Percentiles rank a stretch among this genome's conserved stretches.
phyloP scores from a whole-genome alignment of 2,888 invertebrate species.

The Apocheima hispidaria region DNA sequence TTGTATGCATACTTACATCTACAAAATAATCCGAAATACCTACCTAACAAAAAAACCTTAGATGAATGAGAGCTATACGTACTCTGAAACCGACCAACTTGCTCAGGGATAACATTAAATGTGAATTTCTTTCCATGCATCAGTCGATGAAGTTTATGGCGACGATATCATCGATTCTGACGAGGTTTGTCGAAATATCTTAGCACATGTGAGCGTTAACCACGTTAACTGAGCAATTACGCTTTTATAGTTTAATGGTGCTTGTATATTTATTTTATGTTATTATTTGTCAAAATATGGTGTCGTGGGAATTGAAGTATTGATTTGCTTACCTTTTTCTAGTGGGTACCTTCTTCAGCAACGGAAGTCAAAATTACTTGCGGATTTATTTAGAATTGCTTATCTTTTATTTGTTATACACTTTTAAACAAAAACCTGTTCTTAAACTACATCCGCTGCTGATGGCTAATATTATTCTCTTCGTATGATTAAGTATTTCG shows the following conservation, averaged over 20 bases:
- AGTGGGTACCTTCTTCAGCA: neutral
- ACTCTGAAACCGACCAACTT: neutral
- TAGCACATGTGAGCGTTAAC: conserved; percentile 28
- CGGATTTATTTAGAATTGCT: too few relatives aligned
- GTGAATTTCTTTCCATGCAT: conserved; percentile 75
- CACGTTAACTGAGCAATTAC: neutral
- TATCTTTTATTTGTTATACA: too few relatives aligned
- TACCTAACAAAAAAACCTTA: too few relatives aligned
- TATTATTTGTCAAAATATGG: neutral
- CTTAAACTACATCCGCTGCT: too few relatives aligned
- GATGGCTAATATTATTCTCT: neutral
- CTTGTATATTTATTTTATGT: neutral
- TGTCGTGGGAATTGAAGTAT: neutral
- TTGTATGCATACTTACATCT: too few relatives aligned
- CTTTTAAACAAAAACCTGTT: too few relatives aligned
- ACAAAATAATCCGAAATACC: too few relatives aligned
- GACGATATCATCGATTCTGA: conserved; percentile 61
- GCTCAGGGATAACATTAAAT: conserved; percentile 21
- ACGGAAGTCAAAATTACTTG: neutral
- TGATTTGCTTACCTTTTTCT: neutral
- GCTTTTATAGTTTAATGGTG: neutral
- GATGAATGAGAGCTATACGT: neutral
- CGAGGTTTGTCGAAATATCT: conserved; percentile 76
- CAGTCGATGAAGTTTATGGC: conserved; percentile 81
- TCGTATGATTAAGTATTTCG: neutral